A percentile compares a stretch with the other conserved stretches of the same genome.
Evolutionary conservation across 2,888 invertebrate species (phyloP).

Genomic region (Lithophane ornitopus): DNA sequence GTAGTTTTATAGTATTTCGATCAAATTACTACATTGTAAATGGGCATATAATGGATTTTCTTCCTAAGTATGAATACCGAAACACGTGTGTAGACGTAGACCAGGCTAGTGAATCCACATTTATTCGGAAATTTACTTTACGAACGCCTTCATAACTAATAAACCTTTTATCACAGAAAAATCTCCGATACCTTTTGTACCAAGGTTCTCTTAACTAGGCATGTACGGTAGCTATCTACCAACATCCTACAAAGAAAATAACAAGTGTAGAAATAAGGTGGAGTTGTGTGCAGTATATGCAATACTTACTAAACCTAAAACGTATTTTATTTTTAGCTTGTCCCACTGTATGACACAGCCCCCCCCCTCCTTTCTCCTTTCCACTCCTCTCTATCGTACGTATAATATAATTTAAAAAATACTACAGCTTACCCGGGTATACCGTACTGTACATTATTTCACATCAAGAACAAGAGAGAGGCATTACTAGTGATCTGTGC

Average conservation of each 20-base stretch:
- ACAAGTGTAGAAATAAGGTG: slow-evolving; percentile 1
- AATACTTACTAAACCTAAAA: slow-evolving; percentile 27
- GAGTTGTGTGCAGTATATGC: slow-evolving; percentile 11
- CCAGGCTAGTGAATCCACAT: neutral
- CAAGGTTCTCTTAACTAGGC: slow-evolving; percentile 10
- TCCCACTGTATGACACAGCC: no score
- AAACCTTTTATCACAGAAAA: slow-evolving; percentile 52
- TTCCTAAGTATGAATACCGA: neutral
- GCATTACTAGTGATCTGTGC: neutral
- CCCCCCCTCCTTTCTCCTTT: no score
- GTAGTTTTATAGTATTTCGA: neutral
- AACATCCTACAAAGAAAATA: slow-evolving; percentile 10
- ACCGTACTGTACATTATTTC: slow-evolving; percentile 6
- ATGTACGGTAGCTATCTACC: neutral
- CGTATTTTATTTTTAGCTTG: neutral
- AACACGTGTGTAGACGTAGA: neutral
- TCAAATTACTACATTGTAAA: neutral
- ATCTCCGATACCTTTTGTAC: slow-evolving; percentile 19
- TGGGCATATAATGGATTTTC: neutral
- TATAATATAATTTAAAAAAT: neutral
- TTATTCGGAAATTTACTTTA: slow-evolving; percentile 4
- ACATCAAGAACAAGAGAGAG: slow-evolving; percentile 27
- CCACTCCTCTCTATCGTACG: no score
- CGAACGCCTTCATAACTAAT: neutral
- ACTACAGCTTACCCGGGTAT: neutral